Base-by-base conservation (phyloP, 2,888 invertebrate genomes). In the Uloborus plumipes region DNA sequence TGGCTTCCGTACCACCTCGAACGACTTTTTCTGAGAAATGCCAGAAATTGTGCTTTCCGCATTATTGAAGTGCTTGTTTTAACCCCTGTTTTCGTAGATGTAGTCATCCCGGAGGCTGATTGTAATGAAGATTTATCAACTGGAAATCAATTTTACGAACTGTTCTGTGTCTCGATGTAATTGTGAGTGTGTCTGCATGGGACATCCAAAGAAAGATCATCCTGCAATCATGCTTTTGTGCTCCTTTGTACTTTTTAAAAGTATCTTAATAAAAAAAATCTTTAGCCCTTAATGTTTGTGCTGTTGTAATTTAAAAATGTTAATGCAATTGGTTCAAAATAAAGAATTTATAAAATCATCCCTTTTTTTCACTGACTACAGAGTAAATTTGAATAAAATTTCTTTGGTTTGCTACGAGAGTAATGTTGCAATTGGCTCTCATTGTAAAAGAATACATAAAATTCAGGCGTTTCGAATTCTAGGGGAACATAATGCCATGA, bases 221-320 rank as follows among this genome's bases (percentile, higher is more conserved):
- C 73, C 67, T 81, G 58, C 47, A 74, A 81, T 81, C 80, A 81
- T 55, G 80, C 80, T 81, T 80, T 81, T 78, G 80, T 81, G 80
- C 80, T 81, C 70, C 80, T 81, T 81, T 81, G 80, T 81, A 81
- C 80, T 81, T 81, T 81, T 81, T 74, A 81, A 81, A 39, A 81
- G 66, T 64, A 74, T 81, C 73, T 70, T 81, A 81, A 75, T 81
- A 81, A 81, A 81, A 81, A 78, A 73, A 61, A 20, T 51, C 66
- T 66, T 59, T 81, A 81, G 80, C 80, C 73, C 73, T 70, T 71
- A 55, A n/a, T 26, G 20, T 26, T 26, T 61, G 22, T 39, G 39
- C 39, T 39, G 39, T 39, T 39, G 39, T 39, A 39, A 39, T 39
- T 39, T 39, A 39, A 39, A 39, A 39, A 39, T 39, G 39, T 39